Evolutionary conservation across 2,888 invertebrate species (phyloP).

Genomic region (Phengaris alcon): DNA sequence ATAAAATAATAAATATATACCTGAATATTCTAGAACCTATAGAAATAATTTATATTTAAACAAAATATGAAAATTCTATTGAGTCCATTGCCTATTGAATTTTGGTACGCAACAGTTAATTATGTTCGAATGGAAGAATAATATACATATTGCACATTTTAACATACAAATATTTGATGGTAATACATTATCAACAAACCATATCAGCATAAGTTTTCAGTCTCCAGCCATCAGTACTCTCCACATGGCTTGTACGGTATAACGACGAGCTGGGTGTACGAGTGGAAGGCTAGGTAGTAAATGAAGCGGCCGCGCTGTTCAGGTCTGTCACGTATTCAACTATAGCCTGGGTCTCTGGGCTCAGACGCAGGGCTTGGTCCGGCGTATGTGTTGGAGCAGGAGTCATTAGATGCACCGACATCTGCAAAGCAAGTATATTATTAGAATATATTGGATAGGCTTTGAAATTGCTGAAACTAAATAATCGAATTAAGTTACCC

Average conservation of each 20-base stretch:
- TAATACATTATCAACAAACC: conserved; percentile 48
- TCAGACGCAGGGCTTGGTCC: conserved; percentile 78
- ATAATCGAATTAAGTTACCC: no score
- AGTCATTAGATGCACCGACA: conserved; percentile 58
- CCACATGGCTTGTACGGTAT: conserved; percentile 73
- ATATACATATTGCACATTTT: no score
- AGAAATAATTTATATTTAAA: no score
- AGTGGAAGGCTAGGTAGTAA: conserved; percentile 78
- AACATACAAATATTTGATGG: not conserved
- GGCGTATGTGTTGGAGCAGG: conserved; percentile 74
- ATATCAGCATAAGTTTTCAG: conserved; percentile 61
- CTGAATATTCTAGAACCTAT: no score
- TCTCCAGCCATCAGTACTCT: conserved; percentile 39
- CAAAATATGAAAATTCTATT: no score
- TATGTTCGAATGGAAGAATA: no score
- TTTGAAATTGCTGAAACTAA: no score
- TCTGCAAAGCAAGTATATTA: conserved; percentile 46
- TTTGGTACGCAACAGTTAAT: no score
- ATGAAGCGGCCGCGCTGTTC: conserved; percentile 49
- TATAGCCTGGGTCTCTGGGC: conserved; percentile 70
- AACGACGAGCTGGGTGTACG: conserved; percentile 75
- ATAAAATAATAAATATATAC: no score
- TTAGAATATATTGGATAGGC: no score
- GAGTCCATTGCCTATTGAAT: no score
- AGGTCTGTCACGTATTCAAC: conserved; percentile 54